Percentiles rank a stretch among this genome's conserved stretches.
phyloP scores from a whole-genome alignment of 2,797 vertebrate species.

The Xenops minutus region DNA sequence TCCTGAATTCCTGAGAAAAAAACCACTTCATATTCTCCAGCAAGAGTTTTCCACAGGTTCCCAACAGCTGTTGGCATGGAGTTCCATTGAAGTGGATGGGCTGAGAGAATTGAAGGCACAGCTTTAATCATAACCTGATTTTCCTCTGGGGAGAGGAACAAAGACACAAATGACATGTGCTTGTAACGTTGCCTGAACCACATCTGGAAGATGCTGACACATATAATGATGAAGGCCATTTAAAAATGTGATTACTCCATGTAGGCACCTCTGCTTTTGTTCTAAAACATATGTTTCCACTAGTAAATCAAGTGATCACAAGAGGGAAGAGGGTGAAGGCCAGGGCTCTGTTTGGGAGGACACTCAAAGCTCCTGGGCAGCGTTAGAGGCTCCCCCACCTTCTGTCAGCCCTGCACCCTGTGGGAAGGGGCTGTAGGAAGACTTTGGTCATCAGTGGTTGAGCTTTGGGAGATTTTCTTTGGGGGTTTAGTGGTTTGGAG shows the following conservation, averaged over 20 bases:
- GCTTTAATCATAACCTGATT: background rate
- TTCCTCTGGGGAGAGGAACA: background rate
- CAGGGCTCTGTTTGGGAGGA: background rate
- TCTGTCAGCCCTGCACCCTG: too few relatives aligned
- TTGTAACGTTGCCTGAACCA: background rate
- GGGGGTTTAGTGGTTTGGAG: too few relatives aligned
- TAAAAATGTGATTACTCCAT: background rate
- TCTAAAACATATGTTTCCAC: background rate
- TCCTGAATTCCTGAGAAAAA: background rate
- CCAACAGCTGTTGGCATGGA: background rate
- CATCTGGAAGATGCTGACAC: background rate
- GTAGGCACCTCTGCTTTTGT: background rate
- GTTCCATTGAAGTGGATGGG: background rate
- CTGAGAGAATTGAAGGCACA: background rate
- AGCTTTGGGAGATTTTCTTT: rapidly evolving
- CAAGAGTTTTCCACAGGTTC: background rate
- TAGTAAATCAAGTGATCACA: background rate
- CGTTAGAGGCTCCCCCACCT: background rate
- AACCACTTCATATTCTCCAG: background rate
- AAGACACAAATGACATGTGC: background rate
- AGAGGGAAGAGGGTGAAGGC: background rate
- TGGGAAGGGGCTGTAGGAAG: rapidly evolving
- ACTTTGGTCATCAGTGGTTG: rapidly evolving
- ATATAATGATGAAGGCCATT: background rate
- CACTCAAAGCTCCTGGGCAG: too few relatives aligned